Conservation (phyloP, 2,888 invertebrate species). For the Drosophila bunnanda region DNA sequence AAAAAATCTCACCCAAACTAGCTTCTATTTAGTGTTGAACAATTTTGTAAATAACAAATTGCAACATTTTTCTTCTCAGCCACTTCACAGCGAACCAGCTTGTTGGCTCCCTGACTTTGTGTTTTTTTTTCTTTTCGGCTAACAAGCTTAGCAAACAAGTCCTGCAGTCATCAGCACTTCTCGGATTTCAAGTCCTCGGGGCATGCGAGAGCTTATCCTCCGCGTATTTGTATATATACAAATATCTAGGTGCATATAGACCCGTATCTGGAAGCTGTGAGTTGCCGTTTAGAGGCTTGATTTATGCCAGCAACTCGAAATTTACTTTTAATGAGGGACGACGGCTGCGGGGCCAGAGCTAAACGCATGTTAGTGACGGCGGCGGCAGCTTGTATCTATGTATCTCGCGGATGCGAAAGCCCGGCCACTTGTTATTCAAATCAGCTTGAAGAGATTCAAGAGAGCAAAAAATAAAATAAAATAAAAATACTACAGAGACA, state of each 20-base stretch:
- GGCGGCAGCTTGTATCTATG: conserved; percentile 43
- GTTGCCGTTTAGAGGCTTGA: conserved; percentile 47
- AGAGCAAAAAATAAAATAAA: conserved; percentile 3
- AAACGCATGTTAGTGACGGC: conserved; percentile 59
- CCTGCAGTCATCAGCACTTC: conserved; percentile 42
- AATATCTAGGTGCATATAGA: conserved; percentile 10
- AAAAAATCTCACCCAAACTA: conserved; percentile 11
- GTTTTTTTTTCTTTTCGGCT: conserved; percentile 16
- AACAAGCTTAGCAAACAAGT: conserved; percentile 33
- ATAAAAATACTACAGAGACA: conserved; percentile 13
- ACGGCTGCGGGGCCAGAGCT: conserved; percentile 47
- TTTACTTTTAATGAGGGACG: conserved; percentile 65
- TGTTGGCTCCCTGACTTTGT: conserved; percentile 11
- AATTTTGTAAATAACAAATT: conserved; percentile 23
- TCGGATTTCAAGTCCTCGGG: conserved; percentile 39
- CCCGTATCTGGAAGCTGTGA: conserved; percentile 8
- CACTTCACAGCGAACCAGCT: conserved; percentile 3
- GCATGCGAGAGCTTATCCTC: conserved; percentile 20
- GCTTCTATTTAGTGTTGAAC: conserved; percentile 6
- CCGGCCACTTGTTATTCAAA: conserved; percentile 59
- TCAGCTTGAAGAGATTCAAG: conserved; percentile 36
- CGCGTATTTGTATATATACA: conserved; percentile 8
- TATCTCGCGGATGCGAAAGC: conserved; percentile 52
- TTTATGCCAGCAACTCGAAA: conserved; percentile 64
- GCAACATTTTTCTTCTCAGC: conserved; percentile 23